Evolutionary conservation across 1,140 invertebrate genomes (phyloP), one percentile per base, ranked within the genome.

Genomic region (Augochlora pura): DNA sequence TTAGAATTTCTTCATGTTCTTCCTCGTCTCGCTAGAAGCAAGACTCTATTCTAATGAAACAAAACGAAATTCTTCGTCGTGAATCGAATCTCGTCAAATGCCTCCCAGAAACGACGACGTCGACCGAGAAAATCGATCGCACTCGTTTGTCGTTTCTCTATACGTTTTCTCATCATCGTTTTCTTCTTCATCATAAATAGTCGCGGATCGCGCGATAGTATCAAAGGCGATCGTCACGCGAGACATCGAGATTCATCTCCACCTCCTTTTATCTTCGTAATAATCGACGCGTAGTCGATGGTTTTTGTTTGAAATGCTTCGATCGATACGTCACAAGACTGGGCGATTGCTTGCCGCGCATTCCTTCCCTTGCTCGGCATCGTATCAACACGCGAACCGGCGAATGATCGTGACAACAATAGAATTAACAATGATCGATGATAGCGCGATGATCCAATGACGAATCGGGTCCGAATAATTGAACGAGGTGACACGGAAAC

Each of bases 351-450:
- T 42, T 72, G 69, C 49, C 59, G 57, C 60, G 69, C 60, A 27
- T 54, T 64, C 63, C 52, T 72, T 54, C 23, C 57, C 59, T 14
- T 49, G 23, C 60, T 18, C 64, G 64, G 39, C 64, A 21, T 66
- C 64, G 42, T 42, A 71, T 73, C 57, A 81, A 85, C 81, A 79
- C 76, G 85, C 14, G 14, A 21, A 82, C 77, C 63, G 79, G 85
- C 82, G 66, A 32, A 74, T 76, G 77, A 85, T 82, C 74, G 77
- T 84, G 80, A 84, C 69, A 83, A 87, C 78, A 85, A 85, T 79
- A 82, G 80, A 75, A 76, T 77, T 77, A 86, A 88, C 76, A 77
- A 87, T 83, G 78, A 87, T 54, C 49, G 63, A 77, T 66, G 60
- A 82, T 67, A 66, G 67, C 67, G 76, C 63, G 69, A 27, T 77